These are phyloP conservation scores for Pachyramphus minor DNA, from an alignment of 2,113 vertebrate genomes.

Conservation along the genomic window DNA sequence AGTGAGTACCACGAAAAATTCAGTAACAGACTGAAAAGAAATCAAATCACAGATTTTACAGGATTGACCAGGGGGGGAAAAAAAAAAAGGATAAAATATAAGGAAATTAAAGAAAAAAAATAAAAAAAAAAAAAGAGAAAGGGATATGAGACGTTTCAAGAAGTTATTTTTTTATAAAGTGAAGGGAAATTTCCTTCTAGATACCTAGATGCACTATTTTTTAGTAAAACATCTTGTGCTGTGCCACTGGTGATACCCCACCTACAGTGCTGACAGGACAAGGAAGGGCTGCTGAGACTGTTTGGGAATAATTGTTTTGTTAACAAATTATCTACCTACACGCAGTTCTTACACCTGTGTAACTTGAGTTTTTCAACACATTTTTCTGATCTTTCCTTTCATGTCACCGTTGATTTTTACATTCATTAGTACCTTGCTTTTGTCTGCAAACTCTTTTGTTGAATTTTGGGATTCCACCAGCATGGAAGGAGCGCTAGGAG, in stretches of 20 bases:
- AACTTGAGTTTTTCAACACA: background rate
- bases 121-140: background rate
- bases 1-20: background rate
- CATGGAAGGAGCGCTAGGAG: background rate
- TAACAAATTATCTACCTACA: background rate
- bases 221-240: background rate
- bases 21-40: background rate
- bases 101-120: background rate
- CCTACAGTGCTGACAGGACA: background rate
- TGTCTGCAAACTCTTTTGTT: background rate
- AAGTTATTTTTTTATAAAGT: background rate
- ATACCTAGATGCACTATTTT: background rate
- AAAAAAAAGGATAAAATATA: background rate
- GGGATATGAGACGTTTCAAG: rapidly evolving
- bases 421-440: background rate
- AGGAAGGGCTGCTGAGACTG: background rate
- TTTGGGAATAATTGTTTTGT: background rate
- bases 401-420: background rate
- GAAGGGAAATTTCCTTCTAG: background rate
- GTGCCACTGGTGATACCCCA: background rate
- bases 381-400: background rate
- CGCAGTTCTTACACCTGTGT: rapidly evolving
- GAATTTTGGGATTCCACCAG: background rate
- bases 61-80: rapidly evolving
- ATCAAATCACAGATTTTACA: background rate